Evolutionary conservation across 2,113 vertebrate species (phyloP), one percentile per base, ranked within the genome.

Genomic region (Pygathrix nemaeus): DNA sequence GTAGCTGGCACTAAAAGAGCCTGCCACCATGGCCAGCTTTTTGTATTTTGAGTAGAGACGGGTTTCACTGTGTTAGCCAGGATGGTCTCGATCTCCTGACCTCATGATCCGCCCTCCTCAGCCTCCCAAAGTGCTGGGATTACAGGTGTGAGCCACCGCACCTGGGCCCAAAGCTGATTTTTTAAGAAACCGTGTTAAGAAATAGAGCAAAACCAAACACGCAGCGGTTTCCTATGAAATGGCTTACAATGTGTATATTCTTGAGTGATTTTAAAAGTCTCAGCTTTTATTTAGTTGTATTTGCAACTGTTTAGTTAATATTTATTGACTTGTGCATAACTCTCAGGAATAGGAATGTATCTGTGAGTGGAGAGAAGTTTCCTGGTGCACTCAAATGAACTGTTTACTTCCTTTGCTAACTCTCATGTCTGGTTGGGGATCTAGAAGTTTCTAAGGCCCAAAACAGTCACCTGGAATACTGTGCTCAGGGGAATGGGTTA

Each of bases 271-370:
- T 93, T 93, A 50, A 91, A 91, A 93, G 27, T 85, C 78, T 96
- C 48, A 8, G 72, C 13, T 93, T 95, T 93, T 94, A 93, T 93
- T 93, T 84, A 87, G 73, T 68, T 95, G 64, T 64, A 48, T 96
- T 97, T 97, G 59, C 21, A 55, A 92, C 57, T 94, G 93, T 94
- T 97, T 80, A 81, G 86, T 93, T 93, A 43, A 93, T 89, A 83
- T 88, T 92, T 97, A 66, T 82, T 91, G 82, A 96, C 72, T 94
- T 91, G 66, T 87, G 52, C 75, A 68, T 88, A 94, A 78, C 92
- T 91, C 85, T 75, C 73, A 80, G 72, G 55, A 81, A 50, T 8
- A 90, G 59, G 48, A 93, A 91, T 48, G 70, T 52, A 93, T 80
- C 94, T 97, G 79, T 61, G 88, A 94, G 50, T 76, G 35, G n/a